Percentiles rank a stretch among this genome's conserved stretches.
Evolutionary conservation across 2,888 invertebrate species (phyloP).

Genomic region (Candidula unifasciata): DNA sequence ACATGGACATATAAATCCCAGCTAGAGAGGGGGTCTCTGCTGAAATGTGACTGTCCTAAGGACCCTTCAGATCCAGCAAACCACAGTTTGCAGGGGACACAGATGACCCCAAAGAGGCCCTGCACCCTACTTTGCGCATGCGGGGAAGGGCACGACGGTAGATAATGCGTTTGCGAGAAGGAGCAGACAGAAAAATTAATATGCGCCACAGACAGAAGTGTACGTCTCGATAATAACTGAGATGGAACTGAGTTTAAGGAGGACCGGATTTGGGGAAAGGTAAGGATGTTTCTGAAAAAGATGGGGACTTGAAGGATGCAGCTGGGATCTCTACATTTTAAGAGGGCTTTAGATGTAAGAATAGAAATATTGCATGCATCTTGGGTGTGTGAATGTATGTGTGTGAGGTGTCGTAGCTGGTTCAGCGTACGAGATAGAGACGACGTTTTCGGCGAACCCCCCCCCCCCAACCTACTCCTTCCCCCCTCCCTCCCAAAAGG

Average conservation of each 20-base stretch:
- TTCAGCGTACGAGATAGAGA: too few relatives aligned
- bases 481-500: too few relatives aligned
- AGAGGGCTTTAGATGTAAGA: background rate
- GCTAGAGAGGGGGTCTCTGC: background rate
- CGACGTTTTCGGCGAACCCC: too few relatives aligned
- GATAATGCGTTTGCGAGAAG: constrained; percentile 39
- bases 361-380: background rate
- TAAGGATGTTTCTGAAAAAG: background rate
- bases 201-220: constrained; percentile 37
- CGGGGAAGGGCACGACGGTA: constrained; percentile 20
- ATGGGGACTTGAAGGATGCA: background rate
- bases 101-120: constrained; percentile 29
- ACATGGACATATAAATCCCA: background rate
- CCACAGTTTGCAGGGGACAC: constrained; percentile 22
- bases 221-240: constrained; percentile 18
- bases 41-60: constrained; percentile 17
- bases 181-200: constrained; percentile 43
- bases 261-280: background rate
- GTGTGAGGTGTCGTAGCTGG: too few relatives aligned
- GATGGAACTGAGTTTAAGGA: constrained; percentile 5
- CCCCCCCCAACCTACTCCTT: too few relatives aligned
- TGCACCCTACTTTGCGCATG: constrained; percentile 28
- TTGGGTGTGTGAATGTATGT: background rate
- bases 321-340: background rate
- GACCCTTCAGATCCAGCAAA: constrained; percentile 31